These are phyloP conservation scores for Amphiura filiformis DNA, from an alignment of 35 echinoderm and acorn worm genomes.

Conservation along the genomic window DNA sequence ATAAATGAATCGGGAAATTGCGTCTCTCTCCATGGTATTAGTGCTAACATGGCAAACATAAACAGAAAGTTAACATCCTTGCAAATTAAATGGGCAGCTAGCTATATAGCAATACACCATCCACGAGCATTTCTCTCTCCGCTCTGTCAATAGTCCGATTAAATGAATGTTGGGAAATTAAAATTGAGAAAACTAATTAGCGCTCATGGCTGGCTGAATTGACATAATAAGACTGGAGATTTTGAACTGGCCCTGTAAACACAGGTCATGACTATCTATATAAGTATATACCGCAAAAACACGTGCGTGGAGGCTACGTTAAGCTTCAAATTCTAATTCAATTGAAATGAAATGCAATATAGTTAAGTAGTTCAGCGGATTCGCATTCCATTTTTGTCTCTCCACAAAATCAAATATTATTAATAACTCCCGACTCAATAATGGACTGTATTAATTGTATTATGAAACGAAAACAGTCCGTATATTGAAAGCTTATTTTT, in stretches of 20 bases:
- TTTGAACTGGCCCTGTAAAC: background rate
- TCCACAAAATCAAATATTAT: background rate
- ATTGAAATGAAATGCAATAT: background rate
- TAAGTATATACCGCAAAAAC: too few relatives aligned
- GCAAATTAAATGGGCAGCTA: background rate
- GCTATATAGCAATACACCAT: background rate
- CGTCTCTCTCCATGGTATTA: too few relatives aligned
- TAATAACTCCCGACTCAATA: too few relatives aligned
- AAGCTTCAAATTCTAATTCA: too few relatives aligned
- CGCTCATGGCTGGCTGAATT: background rate
- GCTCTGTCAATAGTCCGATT: slow-evolving; percentile 13
- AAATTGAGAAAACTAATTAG: slow-evolving; percentile 13
- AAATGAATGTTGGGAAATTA: slow-evolving; percentile 5
- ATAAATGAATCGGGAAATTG: too few relatives aligned
- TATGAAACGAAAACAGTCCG: too few relatives aligned
- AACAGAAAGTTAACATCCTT: background rate
- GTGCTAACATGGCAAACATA: too few relatives aligned
- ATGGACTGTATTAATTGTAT: too few relatives aligned
- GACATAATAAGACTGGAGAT: background rate
- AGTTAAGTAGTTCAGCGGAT: background rate
- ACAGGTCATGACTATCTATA: background rate
- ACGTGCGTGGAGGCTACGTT: background rate
- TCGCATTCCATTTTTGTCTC: background rate
- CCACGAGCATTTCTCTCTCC: background rate
- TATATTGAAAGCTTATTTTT: too few relatives aligned